Percentiles rank a stretch among this genome's conserved stretches.
Conservation (phyloP, 1,140 invertebrate species). For the Solenopsis fugax region DNA sequence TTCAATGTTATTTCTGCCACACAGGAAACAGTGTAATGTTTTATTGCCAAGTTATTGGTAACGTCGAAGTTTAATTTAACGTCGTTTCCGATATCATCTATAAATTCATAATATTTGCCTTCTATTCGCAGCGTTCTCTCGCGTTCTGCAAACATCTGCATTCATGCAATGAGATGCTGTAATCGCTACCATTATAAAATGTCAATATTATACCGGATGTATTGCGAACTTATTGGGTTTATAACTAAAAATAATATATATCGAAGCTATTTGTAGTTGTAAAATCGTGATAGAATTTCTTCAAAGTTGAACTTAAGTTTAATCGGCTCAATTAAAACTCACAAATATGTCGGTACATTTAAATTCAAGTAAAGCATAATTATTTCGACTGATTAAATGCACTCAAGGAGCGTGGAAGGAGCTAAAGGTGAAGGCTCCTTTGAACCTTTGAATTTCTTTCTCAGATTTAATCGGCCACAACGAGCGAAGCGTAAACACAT, state of each 20-base stretch:
- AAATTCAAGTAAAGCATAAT: neutral
- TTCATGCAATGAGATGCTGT: conserved; percentile 6
- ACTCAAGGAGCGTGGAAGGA: neutral
- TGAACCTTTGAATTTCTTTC: conserved; percentile 18
- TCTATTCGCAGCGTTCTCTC: neutral
- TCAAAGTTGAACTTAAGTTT: neutral
- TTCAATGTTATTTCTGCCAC: conserved; percentile 50
- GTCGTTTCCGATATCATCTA: conserved; percentile 14
- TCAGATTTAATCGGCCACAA: conserved; percentile 27
- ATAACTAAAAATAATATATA: neutral
- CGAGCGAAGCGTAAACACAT: conserved; percentile 38
- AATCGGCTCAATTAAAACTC: neutral
- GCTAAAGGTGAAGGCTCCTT: neutral
- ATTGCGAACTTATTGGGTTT: neutral
- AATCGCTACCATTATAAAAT: conserved; percentile 17
- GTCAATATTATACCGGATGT: neutral
- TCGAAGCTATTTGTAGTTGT: neutral
- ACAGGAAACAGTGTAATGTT: conserved; percentile 27
- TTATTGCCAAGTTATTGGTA: conserved; percentile 29
- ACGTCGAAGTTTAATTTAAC: conserved; percentile 54
- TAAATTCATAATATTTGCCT: conserved; percentile 50
- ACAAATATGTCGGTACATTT: neutral
- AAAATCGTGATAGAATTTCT: neutral
- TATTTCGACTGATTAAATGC: conserved; percentile 32
- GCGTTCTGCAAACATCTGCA: conserved; percentile 25